Percentiles rank a stretch among this genome's conserved stretches.
phyloP scores from a whole-genome alignment of 23 tunicate genomes.

The Clavelina lepadiformis region DNA sequence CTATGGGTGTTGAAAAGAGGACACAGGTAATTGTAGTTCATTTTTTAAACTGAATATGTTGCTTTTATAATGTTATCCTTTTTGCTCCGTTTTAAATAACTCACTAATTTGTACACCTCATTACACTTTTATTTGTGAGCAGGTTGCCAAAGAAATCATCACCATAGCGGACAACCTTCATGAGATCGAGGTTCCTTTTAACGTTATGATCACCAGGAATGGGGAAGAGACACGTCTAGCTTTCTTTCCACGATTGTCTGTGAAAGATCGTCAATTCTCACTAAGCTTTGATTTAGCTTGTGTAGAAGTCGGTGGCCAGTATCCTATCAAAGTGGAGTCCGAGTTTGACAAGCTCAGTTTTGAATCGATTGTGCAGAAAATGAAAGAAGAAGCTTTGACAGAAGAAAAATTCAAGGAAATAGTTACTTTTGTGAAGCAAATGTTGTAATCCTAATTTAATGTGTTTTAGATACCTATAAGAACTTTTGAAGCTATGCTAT shows the following conservation, averaged over 20 bases:
- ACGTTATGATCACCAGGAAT: slow-evolving; percentile 32
- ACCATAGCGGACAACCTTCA: slow-evolving; percentile 35
- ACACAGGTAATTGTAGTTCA: slow-evolving; percentile 36
- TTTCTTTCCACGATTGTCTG: slow-evolving; percentile 71
- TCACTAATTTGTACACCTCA: too few species aligned
- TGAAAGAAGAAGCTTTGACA: slow-evolving; percentile 24
- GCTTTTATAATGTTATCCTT: too few species aligned
- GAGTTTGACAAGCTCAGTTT: slow-evolving; percentile 42
- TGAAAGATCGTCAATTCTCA: slow-evolving; percentile 26
- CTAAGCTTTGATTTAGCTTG: slow-evolving; percentile 84
- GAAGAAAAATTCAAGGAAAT: slow-evolving; percentile 16
- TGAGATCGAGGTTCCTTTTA: slow-evolving; percentile 66
- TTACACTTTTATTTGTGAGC: neutral
- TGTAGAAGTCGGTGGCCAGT: slow-evolving; percentile 86
- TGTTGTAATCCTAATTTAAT: neutral
- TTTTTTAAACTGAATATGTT: too few species aligned
- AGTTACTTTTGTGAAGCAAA: slow-evolving; percentile 5
- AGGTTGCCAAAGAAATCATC: slow-evolving; percentile 70
- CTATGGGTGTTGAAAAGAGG: slow-evolving; percentile 5
- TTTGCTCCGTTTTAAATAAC: too few species aligned
- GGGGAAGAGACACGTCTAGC: slow-evolving; percentile 22
- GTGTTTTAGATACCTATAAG: neutral
- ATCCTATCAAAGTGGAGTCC: slow-evolving; percentile 59
- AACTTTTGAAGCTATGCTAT: too few species aligned
- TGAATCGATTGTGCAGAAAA: slow-evolving; percentile 13